Conservation (phyloP, 2,797 vertebrate genomes). For the Malurus splendens region DNA sequence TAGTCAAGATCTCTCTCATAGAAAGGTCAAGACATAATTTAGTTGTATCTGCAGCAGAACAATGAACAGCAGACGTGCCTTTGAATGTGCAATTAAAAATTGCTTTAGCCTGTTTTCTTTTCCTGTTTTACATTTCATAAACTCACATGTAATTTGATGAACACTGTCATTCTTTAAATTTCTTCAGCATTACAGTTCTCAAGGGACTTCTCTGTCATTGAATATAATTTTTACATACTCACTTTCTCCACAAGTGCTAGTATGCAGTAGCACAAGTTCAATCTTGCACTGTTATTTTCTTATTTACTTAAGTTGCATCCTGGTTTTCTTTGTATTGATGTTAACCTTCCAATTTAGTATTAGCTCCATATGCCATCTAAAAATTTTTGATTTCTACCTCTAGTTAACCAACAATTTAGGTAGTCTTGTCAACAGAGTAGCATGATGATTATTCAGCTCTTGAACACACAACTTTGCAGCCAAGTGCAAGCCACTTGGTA, state of each 20-base stretch:
- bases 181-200: slow-evolving; percentile 13
- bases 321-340: background rate
- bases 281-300: background rate
- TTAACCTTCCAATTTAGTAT: background rate
- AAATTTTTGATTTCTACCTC: background rate
- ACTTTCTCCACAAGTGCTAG: background rate
- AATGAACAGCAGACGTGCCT: background rate
- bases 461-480: background rate
- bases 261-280: background rate
- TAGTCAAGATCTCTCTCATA: background rate
- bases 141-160: slow-evolving; percentile 17
- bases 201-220: background rate
- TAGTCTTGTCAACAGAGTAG: background rate
- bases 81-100: slow-evolving; percentile 27
- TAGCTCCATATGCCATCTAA: background rate
- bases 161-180: slow-evolving; percentile 23
- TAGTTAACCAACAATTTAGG: background rate
- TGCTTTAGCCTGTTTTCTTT: slow-evolving; percentile 21
- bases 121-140: slow-evolving; percentile 16
- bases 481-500: background rate
- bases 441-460: background rate
- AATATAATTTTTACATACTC: slow-evolving; percentile 3
- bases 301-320: background rate
- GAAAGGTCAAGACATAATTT: background rate
- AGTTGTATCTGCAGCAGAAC: background rate